Conservation (phyloP, 64 coral and sea anemone species). For the Montipora foliosa region DNA sequence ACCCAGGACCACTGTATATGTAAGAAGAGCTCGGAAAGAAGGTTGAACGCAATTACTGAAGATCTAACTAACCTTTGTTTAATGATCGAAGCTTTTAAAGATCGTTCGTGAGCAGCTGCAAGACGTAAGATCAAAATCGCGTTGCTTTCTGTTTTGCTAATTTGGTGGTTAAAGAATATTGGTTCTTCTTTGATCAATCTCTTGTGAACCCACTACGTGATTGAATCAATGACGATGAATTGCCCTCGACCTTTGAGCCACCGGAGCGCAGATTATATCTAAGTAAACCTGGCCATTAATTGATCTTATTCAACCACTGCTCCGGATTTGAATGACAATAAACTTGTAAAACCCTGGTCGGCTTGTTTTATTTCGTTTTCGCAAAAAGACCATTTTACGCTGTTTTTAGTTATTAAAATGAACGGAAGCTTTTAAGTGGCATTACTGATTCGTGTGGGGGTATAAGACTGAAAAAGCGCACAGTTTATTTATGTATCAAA, state of each 20-base stretch:
- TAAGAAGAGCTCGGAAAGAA: neutral
- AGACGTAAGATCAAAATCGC: neutral
- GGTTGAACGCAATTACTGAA: neutral
- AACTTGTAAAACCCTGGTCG: neutral
- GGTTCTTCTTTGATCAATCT: no score
- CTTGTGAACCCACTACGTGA: no score
- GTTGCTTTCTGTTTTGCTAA: neutral
- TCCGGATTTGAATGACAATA: slow-evolving; percentile 28
- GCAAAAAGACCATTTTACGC: neutral
- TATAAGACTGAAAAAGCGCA: neutral
- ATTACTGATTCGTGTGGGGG: neutral
- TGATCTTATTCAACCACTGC: neutral
- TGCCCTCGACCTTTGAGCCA: neutral
- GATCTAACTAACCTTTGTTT: slow-evolving; percentile 4
- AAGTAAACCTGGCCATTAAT: neutral
- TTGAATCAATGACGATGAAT: neutral
- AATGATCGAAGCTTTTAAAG: neutral
- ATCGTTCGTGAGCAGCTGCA: neutral
- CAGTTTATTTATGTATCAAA: neutral
- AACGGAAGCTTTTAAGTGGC: slow-evolving; percentile 4
- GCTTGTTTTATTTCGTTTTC: neutral
- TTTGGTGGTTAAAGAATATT: neutral
- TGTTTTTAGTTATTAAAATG: slow-evolving; percentile 7
- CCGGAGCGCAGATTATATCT: neutral
- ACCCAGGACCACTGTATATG: neutral